Evolutionary conservation across 2,797 vertebrate species (phyloP).

Genomic region (Florisuga fusca): DNA sequence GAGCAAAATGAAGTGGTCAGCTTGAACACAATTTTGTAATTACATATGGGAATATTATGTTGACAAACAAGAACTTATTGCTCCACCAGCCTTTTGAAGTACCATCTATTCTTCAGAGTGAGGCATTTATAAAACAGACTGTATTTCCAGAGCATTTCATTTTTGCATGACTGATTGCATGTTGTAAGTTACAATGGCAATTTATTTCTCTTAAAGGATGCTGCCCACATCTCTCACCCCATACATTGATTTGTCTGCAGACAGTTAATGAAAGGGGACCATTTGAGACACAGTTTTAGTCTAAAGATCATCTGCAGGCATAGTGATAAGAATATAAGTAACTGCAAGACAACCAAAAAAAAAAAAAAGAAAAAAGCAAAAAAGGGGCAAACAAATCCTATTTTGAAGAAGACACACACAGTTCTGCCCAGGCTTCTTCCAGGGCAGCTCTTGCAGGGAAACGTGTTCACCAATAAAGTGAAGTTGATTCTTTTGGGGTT

Average conservation of each 20-base stretch:
- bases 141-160: slow-evolving; percentile 22
- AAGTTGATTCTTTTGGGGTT: background rate
- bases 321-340: background rate
- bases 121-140: slow-evolving; percentile 21
- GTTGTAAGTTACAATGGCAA: slow-evolving; percentile 12
- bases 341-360: background rate
- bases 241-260: slow-evolving; percentile 25
- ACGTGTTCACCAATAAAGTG: background rate
- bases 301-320: background rate
- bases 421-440: background rate
- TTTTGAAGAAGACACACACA: background rate
- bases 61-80: slow-evolving; percentile 56
- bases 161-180: slow-evolving; percentile 51
- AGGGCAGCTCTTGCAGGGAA: background rate
- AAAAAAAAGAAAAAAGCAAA: background rate
- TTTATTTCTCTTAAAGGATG: slow-evolving; percentile 26
- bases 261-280: background rate
- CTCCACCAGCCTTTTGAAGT: slow-evolving; percentile 28
- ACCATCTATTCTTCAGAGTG: slow-evolving; percentile 1
- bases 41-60: slow-evolving; percentile 42
- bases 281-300: background rate
- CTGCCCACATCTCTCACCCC: background rate
- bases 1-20: slow-evolving; percentile 29
- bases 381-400: rapidly evolving
- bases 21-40: slow-evolving; percentile 28